phyloP scores from a whole-genome alignment of 2,113 vertebrate genomes.

The Anolis carolinensis region DNA sequence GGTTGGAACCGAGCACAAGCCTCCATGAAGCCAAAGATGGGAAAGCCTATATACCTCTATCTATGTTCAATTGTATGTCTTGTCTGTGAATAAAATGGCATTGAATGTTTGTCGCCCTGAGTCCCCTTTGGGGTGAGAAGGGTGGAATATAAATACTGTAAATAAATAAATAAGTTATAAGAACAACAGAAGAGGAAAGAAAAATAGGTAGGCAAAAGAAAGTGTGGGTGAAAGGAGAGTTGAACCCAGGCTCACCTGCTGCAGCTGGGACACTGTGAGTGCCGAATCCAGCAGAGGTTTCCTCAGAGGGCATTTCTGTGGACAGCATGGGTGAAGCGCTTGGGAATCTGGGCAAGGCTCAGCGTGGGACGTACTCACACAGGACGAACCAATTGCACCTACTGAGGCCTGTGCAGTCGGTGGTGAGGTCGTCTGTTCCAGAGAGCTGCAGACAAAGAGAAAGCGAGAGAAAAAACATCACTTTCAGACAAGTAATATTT shows the following conservation, averaged over 20 bases:
- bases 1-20: too few relatives aligned
- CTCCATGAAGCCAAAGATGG: too few relatives aligned
- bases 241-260: slow-evolving; percentile 7
- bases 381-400: background rate
- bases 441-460: background rate
- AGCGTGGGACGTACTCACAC: background rate
- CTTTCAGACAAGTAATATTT: background rate
- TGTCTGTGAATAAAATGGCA: too few relatives aligned
- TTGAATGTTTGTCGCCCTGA: too few relatives aligned
- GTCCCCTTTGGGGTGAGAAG: too few relatives aligned
- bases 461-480: background rate
- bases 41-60: too few relatives aligned
- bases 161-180: too few relatives aligned
- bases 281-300: background rate
- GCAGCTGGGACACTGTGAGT: slow-evolving; percentile 16
- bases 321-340: slow-evolving; percentile 4
- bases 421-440: background rate
- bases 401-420: background rate
- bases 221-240: background rate
- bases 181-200: background rate
- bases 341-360: background rate
- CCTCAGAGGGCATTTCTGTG: background rate
- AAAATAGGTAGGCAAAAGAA: too few relatives aligned
- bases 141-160: too few relatives aligned
- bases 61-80: too few relatives aligned